Conservation (phyloP, 2,113 vertebrate species). For the Melospiza georgiana region DNA sequence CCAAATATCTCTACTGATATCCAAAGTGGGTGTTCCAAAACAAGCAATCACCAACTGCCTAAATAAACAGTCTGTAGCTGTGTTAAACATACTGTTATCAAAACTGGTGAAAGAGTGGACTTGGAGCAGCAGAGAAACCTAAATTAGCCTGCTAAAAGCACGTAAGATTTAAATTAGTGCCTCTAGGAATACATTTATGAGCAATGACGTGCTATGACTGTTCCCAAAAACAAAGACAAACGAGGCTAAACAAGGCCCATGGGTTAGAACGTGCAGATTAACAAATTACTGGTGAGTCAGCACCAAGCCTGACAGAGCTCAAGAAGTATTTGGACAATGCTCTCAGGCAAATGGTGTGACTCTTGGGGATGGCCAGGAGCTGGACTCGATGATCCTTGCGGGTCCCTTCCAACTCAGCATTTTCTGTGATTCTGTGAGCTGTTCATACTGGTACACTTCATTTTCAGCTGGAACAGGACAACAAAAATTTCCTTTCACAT, state of each 20-base stretch:
- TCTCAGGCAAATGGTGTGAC: neutral
- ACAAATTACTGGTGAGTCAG: neutral
- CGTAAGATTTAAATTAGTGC: neutral
- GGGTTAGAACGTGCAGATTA: neutral
- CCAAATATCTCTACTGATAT: neutral
- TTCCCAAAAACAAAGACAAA: neutral
- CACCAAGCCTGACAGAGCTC: neutral
- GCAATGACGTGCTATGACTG: neutral
- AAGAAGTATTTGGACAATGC: neutral
- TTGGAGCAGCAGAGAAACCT: neutral
- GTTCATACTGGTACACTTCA: neutral
- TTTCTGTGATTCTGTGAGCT: neutral
- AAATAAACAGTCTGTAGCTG: neutral
- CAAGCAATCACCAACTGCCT: neutral
- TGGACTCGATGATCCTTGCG: fast-evolving
- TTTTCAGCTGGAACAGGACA: neutral
- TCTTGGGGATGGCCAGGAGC: neutral
- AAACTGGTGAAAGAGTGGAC: neutral
- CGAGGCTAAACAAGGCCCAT: neutral
- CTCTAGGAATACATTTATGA: neutral
- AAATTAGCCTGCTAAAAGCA: neutral
- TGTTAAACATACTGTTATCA: neutral
- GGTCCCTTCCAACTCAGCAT: neutral
- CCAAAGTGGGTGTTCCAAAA: neutral
- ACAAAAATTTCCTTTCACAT: neutral